Evolutionary conservation across 2,888 invertebrate genomes (phyloP).

Genomic region (Sinelater perroti): DNA sequence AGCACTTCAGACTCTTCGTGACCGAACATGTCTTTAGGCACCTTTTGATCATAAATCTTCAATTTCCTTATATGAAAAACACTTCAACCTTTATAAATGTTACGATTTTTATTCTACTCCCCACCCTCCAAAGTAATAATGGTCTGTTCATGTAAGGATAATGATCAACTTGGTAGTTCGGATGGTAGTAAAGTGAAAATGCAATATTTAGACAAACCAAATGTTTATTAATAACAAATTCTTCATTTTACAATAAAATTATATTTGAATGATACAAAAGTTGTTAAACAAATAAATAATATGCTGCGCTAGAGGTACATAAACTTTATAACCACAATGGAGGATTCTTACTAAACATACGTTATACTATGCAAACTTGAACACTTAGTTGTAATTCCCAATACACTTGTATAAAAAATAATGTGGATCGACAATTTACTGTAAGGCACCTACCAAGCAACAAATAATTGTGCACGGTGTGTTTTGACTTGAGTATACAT

Average conservation of each 20-base stretch:
- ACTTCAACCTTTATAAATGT: too few relatives aligned
- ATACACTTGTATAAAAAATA: conserved; percentile 28
- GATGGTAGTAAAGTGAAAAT: neutral
- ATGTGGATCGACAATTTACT: conserved; percentile 9
- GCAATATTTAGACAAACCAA: neutral
- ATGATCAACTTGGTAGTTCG: neutral
- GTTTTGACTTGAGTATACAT: conserved; percentile 6
- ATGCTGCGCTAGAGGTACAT: too few relatives aligned
- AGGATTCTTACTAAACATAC: neutral
- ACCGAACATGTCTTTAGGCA: too few relatives aligned
- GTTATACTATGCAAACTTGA: conserved; percentile 23
- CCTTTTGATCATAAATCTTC: too few relatives aligned
- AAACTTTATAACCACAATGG: too few relatives aligned
- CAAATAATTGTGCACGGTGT: conserved; percentile 9
- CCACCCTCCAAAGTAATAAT: too few relatives aligned
- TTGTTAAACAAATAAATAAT: too few relatives aligned
- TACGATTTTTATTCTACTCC: too few relatives aligned
- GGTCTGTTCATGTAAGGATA: too few relatives aligned
- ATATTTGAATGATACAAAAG: too few relatives aligned
- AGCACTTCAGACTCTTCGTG: too few relatives aligned
- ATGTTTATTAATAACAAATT: conserved; percentile 19
- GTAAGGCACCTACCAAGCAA: conserved; percentile 24
- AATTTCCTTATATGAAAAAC: too few relatives aligned
- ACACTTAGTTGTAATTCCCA: conserved; percentile 25
- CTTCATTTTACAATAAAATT: conserved; percentile 10